Conservation (phyloP, 2,113 vertebrate species). For the Alaudala cheleensis region DNA sequence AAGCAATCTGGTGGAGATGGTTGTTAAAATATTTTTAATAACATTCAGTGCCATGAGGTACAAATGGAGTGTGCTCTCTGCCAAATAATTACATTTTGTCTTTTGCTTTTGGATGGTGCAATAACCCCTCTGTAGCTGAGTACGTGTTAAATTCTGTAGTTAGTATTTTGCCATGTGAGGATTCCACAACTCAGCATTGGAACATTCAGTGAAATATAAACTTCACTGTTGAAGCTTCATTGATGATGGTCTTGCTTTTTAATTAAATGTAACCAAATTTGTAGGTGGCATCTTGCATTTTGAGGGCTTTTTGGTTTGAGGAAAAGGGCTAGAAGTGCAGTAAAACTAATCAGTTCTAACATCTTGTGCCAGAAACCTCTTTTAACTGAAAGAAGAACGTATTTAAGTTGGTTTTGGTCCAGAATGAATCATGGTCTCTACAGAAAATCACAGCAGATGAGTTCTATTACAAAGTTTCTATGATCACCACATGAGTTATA, state of each 20-base stretch:
- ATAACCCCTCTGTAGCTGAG: not conserved
- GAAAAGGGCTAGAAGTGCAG: conserved; percentile 53
- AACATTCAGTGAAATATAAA: not conserved
- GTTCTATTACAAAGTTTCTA: conserved; percentile 72
- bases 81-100: not conserved
- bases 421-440: conserved; percentile 67
- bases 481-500: conserved; percentile 51
- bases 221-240: not conserved
- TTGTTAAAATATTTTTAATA: not conserved
- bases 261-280: not conserved
- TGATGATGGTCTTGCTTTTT: not conserved
- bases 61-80: not conserved
- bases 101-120: not conserved
- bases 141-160: not conserved
- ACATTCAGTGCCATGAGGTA: not conserved
- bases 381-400: conserved; percentile 59
- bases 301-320: not conserved
- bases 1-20: not conserved
- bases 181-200: not conserved
- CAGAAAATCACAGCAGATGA: conserved; percentile 78
- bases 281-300: not conserved
- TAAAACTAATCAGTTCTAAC: conserved; percentile 55
- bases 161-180: not conserved
- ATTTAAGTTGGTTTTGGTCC: conserved; percentile 75
- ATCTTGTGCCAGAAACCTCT: conserved; percentile 14